These are phyloP conservation scores for Caenorhabditis doughertyi DNA, from an alignment of 2,888 invertebrate species.

Conservation along the genomic window DNA sequence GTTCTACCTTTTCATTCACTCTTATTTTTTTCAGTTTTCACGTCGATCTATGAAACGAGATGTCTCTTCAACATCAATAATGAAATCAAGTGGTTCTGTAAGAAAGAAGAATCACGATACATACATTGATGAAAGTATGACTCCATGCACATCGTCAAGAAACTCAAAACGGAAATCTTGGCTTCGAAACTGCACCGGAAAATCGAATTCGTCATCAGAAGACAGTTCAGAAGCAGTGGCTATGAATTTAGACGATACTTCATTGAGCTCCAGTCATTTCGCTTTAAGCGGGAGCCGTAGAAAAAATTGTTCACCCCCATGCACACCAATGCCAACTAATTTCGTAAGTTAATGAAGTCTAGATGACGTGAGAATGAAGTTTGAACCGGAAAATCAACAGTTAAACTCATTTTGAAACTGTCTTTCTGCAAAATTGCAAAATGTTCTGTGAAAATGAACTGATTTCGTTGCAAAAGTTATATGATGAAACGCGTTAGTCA, in stretches of 20 bases:
- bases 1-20: background rate
- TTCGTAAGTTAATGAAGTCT: too few relatives aligned
- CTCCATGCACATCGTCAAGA: slow-evolving; percentile 48
- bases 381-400: too few relatives aligned
- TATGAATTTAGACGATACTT: slow-evolving; percentile 76
- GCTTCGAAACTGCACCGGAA: slow-evolving; percentile 77
- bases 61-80: slow-evolving; percentile 71
- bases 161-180: slow-evolving; percentile 68
- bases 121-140: slow-evolving; percentile 39
- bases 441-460: too few relatives aligned
- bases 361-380: background rate
- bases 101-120: slow-evolving; percentile 52
- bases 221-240: slow-evolving; percentile 75
- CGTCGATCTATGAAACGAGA: slow-evolving; percentile 69
- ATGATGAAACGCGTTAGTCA: too few relatives aligned
- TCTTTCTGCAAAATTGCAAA: too few relatives aligned
- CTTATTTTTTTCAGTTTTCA: slow-evolving; percentile 63
- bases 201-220: slow-evolving; percentile 77
- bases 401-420: too few relatives aligned
- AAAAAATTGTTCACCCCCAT: slow-evolving; percentile 66
- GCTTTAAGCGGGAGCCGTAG: slow-evolving; percentile 60
- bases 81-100: slow-evolving; percentile 67
- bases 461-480: too few relatives aligned
- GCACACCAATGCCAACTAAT: slow-evolving; percentile 67
- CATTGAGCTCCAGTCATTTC: slow-evolving; percentile 73